A percentile compares a stretch with the other conserved stretches of the same genome.
These are phyloP conservation scores for Cecidostiba fungosa DNA, from an alignment of 2,888 invertebrate genomes.

Conservation along the genomic window DNA sequence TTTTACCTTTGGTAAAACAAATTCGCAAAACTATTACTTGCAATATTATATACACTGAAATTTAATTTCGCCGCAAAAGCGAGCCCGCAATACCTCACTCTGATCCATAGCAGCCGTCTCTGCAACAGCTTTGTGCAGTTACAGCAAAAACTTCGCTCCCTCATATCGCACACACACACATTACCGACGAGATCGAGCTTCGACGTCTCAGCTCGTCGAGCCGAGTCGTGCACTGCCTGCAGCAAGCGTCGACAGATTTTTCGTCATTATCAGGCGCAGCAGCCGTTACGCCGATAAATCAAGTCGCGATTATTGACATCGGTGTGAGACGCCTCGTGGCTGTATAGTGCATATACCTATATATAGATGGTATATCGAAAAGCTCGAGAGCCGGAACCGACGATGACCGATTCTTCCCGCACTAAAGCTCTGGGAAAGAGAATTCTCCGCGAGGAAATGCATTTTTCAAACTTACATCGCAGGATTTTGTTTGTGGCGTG, in stretches of 20 bases:
- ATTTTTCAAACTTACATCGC: too few relatives aligned
- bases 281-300: background rate
- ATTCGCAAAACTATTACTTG: too few relatives aligned
- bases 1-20: too few relatives aligned
- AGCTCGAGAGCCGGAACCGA: background rate
- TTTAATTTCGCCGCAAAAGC: too few relatives aligned
- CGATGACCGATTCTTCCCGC: background rate
- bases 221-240: slow-evolving; percentile 5
- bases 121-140: background rate
- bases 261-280: slow-evolving; percentile 23
- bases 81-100: too few relatives aligned
- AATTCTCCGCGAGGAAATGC: background rate
- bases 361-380: too few relatives aligned
- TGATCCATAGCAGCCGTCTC: background rate
- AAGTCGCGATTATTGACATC: background rate
- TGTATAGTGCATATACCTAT: too few relatives aligned
- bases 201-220: slow-evolving; percentile 3
- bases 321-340: background rate
- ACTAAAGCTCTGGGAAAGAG: background rate
- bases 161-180: background rate
- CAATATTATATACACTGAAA: too few relatives aligned
- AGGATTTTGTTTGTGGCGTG: too few relatives aligned
- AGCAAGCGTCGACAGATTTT: slow-evolving; percentile 13
- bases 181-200: background rate
- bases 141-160: background rate